Conservation (phyloP, 2,797 vertebrate genomes). For the Lindbergichthys nudifrons region DNA sequence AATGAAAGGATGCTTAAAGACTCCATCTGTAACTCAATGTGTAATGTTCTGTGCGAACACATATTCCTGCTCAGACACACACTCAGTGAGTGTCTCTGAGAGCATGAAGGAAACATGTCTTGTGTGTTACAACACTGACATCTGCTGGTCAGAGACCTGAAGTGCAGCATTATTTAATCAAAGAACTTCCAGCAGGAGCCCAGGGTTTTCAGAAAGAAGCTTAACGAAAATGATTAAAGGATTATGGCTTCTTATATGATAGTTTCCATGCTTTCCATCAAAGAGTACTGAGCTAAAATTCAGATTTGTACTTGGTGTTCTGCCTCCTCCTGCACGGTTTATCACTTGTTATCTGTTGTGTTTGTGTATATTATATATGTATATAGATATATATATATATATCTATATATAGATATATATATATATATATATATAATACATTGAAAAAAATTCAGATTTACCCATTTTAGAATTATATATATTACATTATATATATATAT, state of each 20-base stretch:
- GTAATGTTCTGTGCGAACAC: background rate
- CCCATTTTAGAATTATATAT: no score
- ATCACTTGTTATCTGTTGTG: no score
- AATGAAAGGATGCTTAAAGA: background rate
- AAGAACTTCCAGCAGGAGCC: background rate
- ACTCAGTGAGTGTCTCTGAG: background rate
- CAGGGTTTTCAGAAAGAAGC: conserved; percentile 3
- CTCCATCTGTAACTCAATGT: background rate
- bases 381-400: no score
- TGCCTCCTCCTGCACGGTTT: no score
- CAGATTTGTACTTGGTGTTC: no score
- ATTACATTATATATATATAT: no score
- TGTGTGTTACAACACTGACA: conserved; percentile 62
- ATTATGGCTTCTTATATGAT: conserved; percentile 22
- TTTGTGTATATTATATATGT: no score
- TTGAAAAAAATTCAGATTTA: no score
- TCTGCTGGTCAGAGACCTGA: conserved; percentile 54
- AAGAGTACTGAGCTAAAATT: background rate
- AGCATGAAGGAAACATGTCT: no score
- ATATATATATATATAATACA: no score
- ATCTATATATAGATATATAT: no score
- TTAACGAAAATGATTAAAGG: conserved; percentile 32
- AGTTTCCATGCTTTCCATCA: conserved; percentile 18
- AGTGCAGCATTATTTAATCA: conserved; percentile 41
- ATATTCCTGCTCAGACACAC: no score